These are phyloP conservation scores for Trichogramma dendrolimi DNA, from an alignment of 2,888 invertebrate species.

Conservation along the genomic window DNA sequence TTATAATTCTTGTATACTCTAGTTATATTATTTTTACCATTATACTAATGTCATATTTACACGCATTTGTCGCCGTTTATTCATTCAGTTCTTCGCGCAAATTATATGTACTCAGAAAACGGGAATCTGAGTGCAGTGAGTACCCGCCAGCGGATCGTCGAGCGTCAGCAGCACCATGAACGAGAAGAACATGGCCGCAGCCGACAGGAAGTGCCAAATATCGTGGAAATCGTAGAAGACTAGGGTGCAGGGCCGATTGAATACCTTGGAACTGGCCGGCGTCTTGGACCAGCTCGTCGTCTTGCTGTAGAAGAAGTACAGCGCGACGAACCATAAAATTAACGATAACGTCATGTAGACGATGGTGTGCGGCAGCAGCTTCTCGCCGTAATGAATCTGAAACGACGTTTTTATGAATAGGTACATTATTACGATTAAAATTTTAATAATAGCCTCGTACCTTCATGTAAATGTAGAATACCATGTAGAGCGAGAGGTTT, in stretches of 20 bases:
- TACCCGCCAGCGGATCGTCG: slow-evolving; percentile 70
- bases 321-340: slow-evolving; percentile 64
- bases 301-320: slow-evolving; percentile 70
- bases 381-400: slow-evolving; percentile 63
- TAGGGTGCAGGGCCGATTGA: slow-evolving; percentile 67
- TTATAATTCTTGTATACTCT: no score
- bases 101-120: slow-evolving; percentile 62
- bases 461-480: slow-evolving; percentile 82
- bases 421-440: slow-evolving; percentile 22
- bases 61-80: no score
- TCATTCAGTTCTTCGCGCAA: no score
- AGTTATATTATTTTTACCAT: no score
- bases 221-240: slow-evolving; percentile 79
- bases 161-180: slow-evolving; percentile 75
- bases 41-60: no score
- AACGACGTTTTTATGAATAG: slow-evolving; percentile 31
- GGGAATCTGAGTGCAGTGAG: slow-evolving; percentile 64
- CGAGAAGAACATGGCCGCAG: slow-evolving; percentile 75
- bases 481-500: slow-evolving; percentile 75
- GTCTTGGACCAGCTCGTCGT: slow-evolving; percentile 67
- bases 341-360: slow-evolving; percentile 64
- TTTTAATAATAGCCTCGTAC: slow-evolving; percentile 46
- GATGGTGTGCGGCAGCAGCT: slow-evolving; percentile 60
- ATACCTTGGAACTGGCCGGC: slow-evolving; percentile 71
- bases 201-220: slow-evolving; percentile 79